Evolutionary conservation across 2,888 invertebrate species (phyloP).

Genomic region (Lepetodrilus schrolli): DNA sequence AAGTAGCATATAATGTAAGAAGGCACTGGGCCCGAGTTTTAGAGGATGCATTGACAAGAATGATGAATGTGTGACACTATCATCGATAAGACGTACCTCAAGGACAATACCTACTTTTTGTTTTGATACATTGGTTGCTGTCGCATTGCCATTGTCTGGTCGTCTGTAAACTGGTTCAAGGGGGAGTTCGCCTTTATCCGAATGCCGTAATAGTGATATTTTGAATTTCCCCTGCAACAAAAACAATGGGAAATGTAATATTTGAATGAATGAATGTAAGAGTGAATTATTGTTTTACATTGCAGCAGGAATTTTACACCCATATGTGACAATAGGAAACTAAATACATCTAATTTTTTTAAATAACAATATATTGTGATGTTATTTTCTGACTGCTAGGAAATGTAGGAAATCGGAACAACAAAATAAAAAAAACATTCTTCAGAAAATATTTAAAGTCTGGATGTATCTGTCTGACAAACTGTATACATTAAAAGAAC

Average conservation of each 20-base stretch:
- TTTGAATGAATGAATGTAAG: no score
- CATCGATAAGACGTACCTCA: no score
- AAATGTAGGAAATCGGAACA: no score
- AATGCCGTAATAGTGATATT: slow-evolving; percentile 99
- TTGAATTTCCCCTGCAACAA: slow-evolving; percentile 90
- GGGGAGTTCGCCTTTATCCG: slow-evolving; percentile 92
- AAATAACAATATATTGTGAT: no score
- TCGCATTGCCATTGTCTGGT: slow-evolving; percentile 75
- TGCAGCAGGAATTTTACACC: background rate
- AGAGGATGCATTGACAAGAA: no score
- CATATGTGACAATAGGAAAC: background rate
- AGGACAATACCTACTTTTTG: slow-evolving; percentile 72
- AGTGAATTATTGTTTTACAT: no score
- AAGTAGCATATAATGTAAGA: no score
- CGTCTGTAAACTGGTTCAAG: slow-evolving; percentile 77
- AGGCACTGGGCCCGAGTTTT: no score
- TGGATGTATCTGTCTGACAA: background rate
- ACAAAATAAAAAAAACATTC: no score
- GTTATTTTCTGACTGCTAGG: no score
- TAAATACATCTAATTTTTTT: background rate
- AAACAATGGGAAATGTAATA: background rate
- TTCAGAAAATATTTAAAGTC: background rate
- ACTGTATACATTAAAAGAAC: background rate
- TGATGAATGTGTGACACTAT: no score
- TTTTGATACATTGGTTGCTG: slow-evolving; percentile 75